Conservation (phyloP, 2,113 vertebrate species). For the Rhinichthys klamathensis region DNA sequence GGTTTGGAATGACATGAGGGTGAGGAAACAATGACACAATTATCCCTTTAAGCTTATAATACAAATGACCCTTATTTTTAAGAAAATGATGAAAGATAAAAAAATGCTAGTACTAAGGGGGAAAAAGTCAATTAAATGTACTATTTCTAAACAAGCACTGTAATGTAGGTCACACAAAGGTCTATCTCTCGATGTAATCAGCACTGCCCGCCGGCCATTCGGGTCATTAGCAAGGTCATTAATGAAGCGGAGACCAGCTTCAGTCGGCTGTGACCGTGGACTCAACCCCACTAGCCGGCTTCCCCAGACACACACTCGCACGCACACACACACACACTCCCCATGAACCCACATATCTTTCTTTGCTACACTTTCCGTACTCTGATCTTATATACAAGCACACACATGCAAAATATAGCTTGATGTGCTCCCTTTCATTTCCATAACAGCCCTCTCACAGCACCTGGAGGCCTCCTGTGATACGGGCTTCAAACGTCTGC, state of each 20-base stretch:
- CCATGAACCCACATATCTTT: conserved; percentile 57
- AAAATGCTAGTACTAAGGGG: background rate
- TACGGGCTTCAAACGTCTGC: background rate
- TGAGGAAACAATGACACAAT: background rate
- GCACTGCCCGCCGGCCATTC: conserved; percentile 60
- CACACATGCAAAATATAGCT: conserved; percentile 62
- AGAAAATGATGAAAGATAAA: background rate
- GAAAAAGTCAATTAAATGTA: background rate
- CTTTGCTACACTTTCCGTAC: conserved; percentile 48
- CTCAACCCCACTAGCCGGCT: conserved; percentile 46
- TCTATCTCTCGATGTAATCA: conserved; percentile 70
- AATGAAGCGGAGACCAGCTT: conserved; percentile 53
- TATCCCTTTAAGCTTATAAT: background rate
- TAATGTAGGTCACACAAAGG: conserved; percentile 67
- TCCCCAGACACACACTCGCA: conserved; percentile 25
- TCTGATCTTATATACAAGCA: conserved; percentile 68
- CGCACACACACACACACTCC: conserved; percentile 28
- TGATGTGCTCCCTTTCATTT: conserved; percentile 55
- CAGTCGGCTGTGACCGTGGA: conserved; percentile 59
- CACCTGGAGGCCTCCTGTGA: conserved; percentile 35
- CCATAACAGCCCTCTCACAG: conserved; percentile 53
- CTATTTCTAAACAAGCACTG: conserved; percentile 6
- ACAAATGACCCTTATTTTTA: background rate
- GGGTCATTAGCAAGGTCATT: conserved; percentile 74
- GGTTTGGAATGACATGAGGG: background rate